phyloP scores from a whole-genome alignment of 2,797 vertebrate species.

The Rhinella marina region DNA sequence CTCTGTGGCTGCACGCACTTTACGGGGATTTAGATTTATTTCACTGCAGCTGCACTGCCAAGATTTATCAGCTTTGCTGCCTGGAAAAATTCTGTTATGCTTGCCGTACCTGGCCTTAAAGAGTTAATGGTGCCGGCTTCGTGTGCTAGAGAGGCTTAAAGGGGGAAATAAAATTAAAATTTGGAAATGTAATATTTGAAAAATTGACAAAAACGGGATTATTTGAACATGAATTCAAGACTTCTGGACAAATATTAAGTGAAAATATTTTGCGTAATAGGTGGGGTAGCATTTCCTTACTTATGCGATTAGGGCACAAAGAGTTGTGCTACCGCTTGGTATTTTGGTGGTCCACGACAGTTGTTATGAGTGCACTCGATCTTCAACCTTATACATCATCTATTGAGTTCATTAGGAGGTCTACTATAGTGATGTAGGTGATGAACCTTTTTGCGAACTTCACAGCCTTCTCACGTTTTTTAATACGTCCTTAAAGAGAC shows the following conservation, averaged over 20 bases:
- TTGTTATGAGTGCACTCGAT: no score
- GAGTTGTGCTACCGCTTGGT: no score
- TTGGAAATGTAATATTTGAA: neutral
- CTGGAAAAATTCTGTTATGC: constrained; percentile 21
- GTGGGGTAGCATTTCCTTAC: no score
- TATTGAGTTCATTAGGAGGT: no score
- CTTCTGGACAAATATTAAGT: neutral
- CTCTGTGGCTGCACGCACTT: constrained; percentile 52
- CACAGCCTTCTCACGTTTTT: no score
- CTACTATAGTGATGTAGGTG: no score
- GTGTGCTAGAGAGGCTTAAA: neutral
- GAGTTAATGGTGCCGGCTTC: constrained; percentile 27
- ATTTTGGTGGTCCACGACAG: no score
- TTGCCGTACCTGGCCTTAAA: constrained; percentile 1
- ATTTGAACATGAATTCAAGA: neutral
- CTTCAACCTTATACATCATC: no score
- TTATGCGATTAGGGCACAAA: no score
- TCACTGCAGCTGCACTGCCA: constrained; percentile 46
- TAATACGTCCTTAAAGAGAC: no score
- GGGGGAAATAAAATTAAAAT: no score
- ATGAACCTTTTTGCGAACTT: no score
- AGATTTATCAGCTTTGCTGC: constrained; percentile 54
- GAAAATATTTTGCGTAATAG: neutral
- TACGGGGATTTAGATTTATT: constrained; percentile 58
- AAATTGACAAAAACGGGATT: neutral